Conservation (phyloP, 2,797 vertebrate genomes). For the Mycteria americana region DNA sequence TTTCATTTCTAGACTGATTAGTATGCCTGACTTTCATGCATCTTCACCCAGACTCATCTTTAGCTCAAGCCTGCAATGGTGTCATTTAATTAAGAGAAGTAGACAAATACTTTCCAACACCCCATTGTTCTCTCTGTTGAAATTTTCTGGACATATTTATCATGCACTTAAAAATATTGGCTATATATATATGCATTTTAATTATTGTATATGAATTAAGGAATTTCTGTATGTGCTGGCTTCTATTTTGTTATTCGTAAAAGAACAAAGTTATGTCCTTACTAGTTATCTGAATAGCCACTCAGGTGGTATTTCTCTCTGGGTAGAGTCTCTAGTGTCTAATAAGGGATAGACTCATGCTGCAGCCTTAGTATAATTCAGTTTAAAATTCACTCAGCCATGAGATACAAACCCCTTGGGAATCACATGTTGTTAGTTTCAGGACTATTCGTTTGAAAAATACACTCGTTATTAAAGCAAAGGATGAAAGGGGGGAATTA, state of each 20-base stretch:
- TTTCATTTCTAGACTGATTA: neutral
- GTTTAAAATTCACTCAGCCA: neutral
- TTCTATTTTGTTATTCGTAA: neutral
- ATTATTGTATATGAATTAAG: neutral
- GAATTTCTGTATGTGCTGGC: neutral
- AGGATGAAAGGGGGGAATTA: neutral
- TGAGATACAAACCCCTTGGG: neutral
- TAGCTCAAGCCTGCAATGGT: neutral
- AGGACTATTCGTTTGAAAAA: neutral
- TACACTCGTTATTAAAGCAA: neutral
- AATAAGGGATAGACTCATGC: neutral
- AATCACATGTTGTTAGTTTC: fast-evolving
- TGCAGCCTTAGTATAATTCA: neutral
- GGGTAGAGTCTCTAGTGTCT: neutral
- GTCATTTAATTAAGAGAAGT: neutral
- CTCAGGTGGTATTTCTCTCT: neutral
- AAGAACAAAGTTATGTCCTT: neutral
- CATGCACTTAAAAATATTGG: neutral
- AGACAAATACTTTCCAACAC: neutral
- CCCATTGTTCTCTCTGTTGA: neutral
- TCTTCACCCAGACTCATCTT: neutral
- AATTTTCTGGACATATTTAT: neutral
- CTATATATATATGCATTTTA: neutral
- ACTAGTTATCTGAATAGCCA: neutral
- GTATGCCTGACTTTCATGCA: neutral